Base-by-base conservation (phyloP, 2,113 vertebrate genomes). In the Cygnus buccinator region DNA sequence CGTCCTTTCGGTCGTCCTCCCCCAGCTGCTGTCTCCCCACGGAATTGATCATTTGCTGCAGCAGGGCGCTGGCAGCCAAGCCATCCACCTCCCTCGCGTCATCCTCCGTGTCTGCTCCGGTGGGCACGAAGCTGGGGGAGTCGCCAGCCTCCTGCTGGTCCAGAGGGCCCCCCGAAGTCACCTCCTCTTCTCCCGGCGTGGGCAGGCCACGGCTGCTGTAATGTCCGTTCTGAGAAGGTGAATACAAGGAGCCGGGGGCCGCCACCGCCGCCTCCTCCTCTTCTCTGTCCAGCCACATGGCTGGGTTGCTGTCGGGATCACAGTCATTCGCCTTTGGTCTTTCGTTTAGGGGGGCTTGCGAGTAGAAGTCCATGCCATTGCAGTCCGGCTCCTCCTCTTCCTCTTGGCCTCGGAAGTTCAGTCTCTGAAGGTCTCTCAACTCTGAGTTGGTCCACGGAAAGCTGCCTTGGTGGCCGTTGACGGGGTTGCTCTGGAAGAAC, bases 21-120 rank as follows among this genome's bases (percentile, higher is more conserved):
- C 97, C 82, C 95, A 94, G 98, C 88, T 95, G 84, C 96, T 98
- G 94, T 83, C 98, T 98, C 97, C 98, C 98, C 96, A 99, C 98
- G 3, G 99, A 99, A 81, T 98, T 99, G 96, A 99, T 99, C 99
- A 99, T 99, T 89, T 99, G 98, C 95, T 99, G 99, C 50, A 99
- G 97, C 82, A 99, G 98, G n/a, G 99, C 98, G 37, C 99, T 99
- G 80, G 99, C 99, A 4, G 99, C 98, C 91, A 98, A 91, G 39
- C 97, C 96, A 1, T 98, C 98, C 61, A 96, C 96, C 0, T 98
- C 98, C 7, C 96, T 86, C 3, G 35, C 62, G 0, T 99, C 99
- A 1, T 99, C 99, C 89, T 98, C 98, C 1, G 91, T 98, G 75
- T 97, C 96, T 1, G 92, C 95, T 3, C 97, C 93, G 19, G 92